These are phyloP conservation scores for Cremastinae sp. DNA, from an alignment of 2,888 invertebrate species.

Conservation along the genomic window DNA sequence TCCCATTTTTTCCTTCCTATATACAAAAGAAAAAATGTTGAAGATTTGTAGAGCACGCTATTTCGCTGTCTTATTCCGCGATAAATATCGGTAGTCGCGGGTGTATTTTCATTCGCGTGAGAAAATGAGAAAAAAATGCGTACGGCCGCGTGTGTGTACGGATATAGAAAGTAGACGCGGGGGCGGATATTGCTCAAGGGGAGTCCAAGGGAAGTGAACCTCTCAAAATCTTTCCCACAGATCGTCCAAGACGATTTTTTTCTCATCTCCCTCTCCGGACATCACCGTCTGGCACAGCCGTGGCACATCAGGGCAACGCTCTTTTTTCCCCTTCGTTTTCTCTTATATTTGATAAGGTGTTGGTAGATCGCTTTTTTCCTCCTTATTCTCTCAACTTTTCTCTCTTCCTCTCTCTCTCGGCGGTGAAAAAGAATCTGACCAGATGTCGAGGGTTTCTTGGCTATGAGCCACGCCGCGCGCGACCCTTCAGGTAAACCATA, in stretches of 20 bases:
- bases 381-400: constrained; percentile 42
- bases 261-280: constrained; percentile 38
- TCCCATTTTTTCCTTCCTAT: not conserved
- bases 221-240: constrained; percentile 64
- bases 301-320: constrained; percentile 46
- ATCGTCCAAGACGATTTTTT: constrained; percentile 57
- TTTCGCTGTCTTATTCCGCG: constrained; percentile 1
- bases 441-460: constrained; percentile 72
- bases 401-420: constrained; percentile 17
- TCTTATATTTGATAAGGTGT: constrained; percentile 73
- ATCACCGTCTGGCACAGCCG: constrained; percentile 57
- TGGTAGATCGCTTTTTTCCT: constrained; percentile 61
- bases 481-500: constrained; percentile 59
- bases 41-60: not conserved
- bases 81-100: constrained; percentile 49
- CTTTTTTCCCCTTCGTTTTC: constrained; percentile 41
- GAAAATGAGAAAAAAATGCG: constrained; percentile 52
- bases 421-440: constrained; percentile 78
- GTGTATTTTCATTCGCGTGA: constrained; percentile 54
- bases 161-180: constrained; percentile 41
- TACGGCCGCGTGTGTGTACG: not conserved
- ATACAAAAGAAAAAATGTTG: not conserved
- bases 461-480: constrained; percentile 39
- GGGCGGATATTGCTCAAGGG: constrained; percentile 58
- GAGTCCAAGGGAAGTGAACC: constrained; percentile 55